These are phyloP conservation scores for Columba janthina DNA, from an alignment of 2,113 vertebrate species.

Conservation along the genomic window DNA sequence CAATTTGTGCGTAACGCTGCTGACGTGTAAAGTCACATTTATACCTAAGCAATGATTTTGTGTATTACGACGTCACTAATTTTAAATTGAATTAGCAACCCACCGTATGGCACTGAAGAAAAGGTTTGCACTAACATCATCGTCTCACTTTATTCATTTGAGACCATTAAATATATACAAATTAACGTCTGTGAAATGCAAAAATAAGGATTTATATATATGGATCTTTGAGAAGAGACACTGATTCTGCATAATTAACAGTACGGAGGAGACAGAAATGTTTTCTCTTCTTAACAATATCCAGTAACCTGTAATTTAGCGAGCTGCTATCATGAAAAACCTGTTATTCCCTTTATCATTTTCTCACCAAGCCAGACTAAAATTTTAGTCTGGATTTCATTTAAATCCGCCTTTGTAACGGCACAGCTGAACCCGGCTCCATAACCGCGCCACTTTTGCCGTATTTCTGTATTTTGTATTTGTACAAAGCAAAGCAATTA, in stretches of 20 bases:
- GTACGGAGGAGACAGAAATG: constrained; percentile 12
- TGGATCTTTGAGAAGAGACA: constrained; percentile 18
- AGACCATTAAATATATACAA: neutral
- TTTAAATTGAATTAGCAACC: neutral
- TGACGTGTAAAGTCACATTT: neutral
- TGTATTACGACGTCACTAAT: neutral
- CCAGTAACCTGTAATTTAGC: constrained; percentile 23
- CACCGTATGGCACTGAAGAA: neutral
- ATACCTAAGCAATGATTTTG: neutral
- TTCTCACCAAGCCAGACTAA: constrained; percentile 33
- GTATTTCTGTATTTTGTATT: neutral
- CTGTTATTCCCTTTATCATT: constrained; percentile 10
- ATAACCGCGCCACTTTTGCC: too few relatives aligned
- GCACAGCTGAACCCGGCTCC: neutral
- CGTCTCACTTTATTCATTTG: neutral
- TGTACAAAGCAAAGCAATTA: neutral
- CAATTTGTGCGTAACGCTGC: neutral
- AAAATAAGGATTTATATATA: constrained; percentile 13
- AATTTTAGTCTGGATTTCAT: constrained; percentile 32
- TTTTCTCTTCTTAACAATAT: neutral
- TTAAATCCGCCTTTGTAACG: constrained; percentile 44
- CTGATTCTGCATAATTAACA: constrained; percentile 27
- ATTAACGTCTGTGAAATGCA: constrained; percentile 26
- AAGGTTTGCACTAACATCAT: neutral
- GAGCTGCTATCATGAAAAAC: constrained; percentile 21